These are phyloP conservation scores for Dicaeum eximium DNA, from an alignment of 2,113 vertebrate species.

Conservation along the genomic window DNA sequence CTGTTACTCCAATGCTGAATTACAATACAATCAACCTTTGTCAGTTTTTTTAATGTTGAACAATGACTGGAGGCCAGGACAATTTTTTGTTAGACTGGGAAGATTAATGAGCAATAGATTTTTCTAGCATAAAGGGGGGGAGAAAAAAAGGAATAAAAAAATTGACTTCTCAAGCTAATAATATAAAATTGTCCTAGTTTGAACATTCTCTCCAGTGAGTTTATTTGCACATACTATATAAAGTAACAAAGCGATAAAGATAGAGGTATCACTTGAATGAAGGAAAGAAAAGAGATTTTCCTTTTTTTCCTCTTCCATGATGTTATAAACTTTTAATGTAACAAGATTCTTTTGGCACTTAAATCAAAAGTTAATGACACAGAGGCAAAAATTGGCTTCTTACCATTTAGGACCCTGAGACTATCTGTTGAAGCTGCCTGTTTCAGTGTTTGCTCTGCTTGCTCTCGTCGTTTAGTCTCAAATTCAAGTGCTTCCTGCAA, in stretches of 20 bases:
- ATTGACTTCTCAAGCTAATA: conserved; percentile 34
- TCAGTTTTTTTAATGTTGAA: conserved; percentile 72
- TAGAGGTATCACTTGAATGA: neutral
- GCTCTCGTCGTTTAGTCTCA: conserved; percentile 95
- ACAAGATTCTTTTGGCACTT: neutral
- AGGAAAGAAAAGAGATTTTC: neutral
- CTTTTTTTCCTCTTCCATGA: neutral
- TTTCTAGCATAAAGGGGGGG: neutral
- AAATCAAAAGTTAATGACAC: neutral
- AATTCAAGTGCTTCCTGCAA: conserved; percentile 98
- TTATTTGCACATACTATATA: neutral
- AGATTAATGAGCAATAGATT: conserved; percentile 63
- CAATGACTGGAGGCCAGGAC: conserved; percentile 55
- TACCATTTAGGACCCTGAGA: conserved; percentile 95
- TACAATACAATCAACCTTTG: conserved; percentile 74
- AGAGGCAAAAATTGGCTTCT: conserved; percentile 39
- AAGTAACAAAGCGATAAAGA: neutral
- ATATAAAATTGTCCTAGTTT: conserved; percentile 19
- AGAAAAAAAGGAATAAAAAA: neutral
- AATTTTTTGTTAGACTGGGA: conserved; percentile 54
- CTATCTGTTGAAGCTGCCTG: conserved; percentile 93
- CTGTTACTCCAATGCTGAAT: conserved; percentile 71
- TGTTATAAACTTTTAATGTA: neutral
- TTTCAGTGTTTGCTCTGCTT: conserved; percentile 93
- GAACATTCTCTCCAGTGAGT: neutral